Conservation (phyloP, 2,888 invertebrate species). For the Tineola bisselliella region DNA sequence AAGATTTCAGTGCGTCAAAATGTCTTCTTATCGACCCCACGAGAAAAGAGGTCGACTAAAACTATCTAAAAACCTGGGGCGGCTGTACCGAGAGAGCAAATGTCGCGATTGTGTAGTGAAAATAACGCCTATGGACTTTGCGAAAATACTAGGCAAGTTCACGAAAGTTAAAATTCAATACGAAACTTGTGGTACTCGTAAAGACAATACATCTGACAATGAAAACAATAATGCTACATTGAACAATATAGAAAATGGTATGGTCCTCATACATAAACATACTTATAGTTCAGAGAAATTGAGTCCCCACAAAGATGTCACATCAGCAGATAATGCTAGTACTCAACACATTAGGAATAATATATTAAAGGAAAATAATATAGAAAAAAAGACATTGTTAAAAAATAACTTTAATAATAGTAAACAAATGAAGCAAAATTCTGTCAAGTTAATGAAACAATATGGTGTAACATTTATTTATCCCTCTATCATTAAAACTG, state of each 20-base stretch:
- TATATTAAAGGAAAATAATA: conserved; percentile 52
- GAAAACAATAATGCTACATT: conserved; percentile 35
- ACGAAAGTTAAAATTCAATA: conserved; percentile 62
- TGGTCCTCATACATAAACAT: conserved; percentile 44
- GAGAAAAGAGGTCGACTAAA: neutral
- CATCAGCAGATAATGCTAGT: neutral
- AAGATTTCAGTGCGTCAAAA: neutral
- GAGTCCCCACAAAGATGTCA: too few relatives aligned
- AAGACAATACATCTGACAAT: conserved; percentile 20
- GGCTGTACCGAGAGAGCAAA: conserved; percentile 50
- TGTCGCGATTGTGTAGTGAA: conserved; percentile 56
- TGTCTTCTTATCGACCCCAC: neutral
- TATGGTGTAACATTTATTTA: conserved; percentile 49
- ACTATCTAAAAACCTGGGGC: conserved; percentile 37
- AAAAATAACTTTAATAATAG: conserved; percentile 20
- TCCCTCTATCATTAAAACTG: conserved; percentile 32
- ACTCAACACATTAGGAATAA: conserved; percentile 25
- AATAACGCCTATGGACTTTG: conserved; percentile 60
- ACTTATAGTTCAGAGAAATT: conserved; percentile 32
- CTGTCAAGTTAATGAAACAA: conserved; percentile 29
- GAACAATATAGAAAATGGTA: conserved; percentile 60
- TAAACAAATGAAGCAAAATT: conserved; percentile 19
- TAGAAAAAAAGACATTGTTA: conserved; percentile 32
- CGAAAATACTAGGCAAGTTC: conserved; percentile 59
- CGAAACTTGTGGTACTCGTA: conserved; percentile 40